phyloP scores from a whole-genome alignment of 1,140 invertebrate genomes.

The Ostrea edulis region DNA sequence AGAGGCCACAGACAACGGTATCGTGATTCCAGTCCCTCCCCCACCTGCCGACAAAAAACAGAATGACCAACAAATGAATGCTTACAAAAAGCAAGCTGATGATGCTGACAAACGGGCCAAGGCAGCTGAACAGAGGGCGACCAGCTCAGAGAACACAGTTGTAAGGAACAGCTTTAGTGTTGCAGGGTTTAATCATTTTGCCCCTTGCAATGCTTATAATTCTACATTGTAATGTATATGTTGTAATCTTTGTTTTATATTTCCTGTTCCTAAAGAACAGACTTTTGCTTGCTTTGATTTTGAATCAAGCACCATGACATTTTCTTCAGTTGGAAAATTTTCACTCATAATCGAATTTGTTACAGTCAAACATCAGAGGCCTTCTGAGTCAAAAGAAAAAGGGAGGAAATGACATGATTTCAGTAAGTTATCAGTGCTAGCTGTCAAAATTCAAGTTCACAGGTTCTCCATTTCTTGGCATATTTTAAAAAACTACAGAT shows the following conservation, averaged over 20 bases:
- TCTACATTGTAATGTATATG: too few species aligned
- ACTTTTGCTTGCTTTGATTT: too few species aligned
- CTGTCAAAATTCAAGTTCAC: too few species aligned
- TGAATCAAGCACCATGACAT: too few species aligned
- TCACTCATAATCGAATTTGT: neutral
- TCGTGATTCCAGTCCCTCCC: neutral
- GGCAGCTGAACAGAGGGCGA: neutral
- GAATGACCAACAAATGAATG: neutral
- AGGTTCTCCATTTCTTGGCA: too few species aligned
- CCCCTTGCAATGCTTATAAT: too few species aligned
- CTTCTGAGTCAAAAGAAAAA: slow-evolving; percentile 49
- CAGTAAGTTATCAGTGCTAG: slow-evolving; percentile 41
- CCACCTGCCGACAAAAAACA: neutral
- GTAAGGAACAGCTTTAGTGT: neutral
- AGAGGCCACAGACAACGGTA: neutral
- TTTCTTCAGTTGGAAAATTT: too few species aligned
- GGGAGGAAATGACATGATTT: slow-evolving; percentile 53
- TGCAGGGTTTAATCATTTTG: too few species aligned
- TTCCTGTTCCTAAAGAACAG: too few species aligned
- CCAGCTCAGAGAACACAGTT: slow-evolving; percentile 13
- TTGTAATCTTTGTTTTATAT: too few species aligned
- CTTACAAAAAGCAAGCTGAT: slow-evolving; percentile 27
- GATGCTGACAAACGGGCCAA: neutral
- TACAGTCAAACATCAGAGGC: slow-evolving; percentile 49
- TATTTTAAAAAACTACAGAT: too few species aligned